Evolutionary conservation across 2,888 invertebrate genomes (phyloP).

Genomic region (Zootermopsis nevadensis): DNA sequence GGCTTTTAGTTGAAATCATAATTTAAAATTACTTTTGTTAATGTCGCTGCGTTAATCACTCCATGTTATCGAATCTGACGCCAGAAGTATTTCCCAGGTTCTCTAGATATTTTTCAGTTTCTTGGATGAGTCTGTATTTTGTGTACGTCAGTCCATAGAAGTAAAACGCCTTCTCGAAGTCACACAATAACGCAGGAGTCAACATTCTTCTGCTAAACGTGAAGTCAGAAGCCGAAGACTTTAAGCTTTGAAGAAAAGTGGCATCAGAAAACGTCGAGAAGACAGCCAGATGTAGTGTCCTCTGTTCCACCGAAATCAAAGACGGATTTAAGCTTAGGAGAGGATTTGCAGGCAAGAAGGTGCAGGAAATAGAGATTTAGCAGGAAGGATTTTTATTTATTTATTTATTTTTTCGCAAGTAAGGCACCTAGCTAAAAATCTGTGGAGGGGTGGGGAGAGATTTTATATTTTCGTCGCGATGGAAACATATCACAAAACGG

Average conservation of each 20-base stretch:
- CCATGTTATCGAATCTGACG: too few relatives aligned
- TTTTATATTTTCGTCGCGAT: constrained; percentile 1
- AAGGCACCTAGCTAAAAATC: constrained; percentile 23
- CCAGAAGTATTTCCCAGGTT: too few relatives aligned
- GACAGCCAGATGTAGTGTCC: not conserved
- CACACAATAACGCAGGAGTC: not conserved
- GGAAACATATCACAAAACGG: not conserved
- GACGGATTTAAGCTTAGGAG: constrained; percentile 49
- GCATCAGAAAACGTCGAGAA: constrained; percentile 32
- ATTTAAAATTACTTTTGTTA: too few relatives aligned
- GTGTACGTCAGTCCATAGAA: too few relatives aligned
- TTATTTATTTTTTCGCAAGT: not conserved
- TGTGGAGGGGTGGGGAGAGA: not conserved
- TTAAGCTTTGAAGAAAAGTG: constrained; percentile 7
- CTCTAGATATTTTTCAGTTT: too few relatives aligned
- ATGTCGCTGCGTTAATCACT: too few relatives aligned
- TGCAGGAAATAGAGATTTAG: constrained; percentile 20
- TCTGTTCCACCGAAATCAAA: constrained; percentile 44
- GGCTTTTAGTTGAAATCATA: too few relatives aligned
- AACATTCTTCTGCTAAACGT: not conserved
- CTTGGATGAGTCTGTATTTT: too few relatives aligned
- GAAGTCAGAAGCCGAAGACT: not conserved
- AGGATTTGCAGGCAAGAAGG: constrained; percentile 44
- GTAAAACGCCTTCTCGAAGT: too few relatives aligned
- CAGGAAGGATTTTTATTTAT: not conserved